Conservation (phyloP, 2,888 invertebrate genomes). For the Aricia artaxerxes region DNA sequence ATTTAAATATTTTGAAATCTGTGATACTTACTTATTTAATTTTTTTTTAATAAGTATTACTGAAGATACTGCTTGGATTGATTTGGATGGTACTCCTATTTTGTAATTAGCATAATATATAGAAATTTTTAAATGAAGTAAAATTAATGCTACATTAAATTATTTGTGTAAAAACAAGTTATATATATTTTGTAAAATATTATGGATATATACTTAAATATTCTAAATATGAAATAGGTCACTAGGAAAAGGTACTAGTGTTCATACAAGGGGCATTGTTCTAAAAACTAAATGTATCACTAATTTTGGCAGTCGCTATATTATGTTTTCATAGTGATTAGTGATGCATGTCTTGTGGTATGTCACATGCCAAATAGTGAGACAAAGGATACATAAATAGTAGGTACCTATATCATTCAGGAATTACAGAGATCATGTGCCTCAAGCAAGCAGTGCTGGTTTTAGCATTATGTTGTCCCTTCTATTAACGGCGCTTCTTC, state of each 20-base stretch:
- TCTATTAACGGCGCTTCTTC: no score
- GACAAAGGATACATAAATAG: slow-evolving; percentile 9
- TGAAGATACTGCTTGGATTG: no score
- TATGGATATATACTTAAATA: no score
- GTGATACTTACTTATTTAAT: no score
- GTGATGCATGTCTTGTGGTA: neutral
- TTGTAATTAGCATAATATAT: no score
- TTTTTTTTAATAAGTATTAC: no score
- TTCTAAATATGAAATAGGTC: neutral
- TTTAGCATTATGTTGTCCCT: neutral
- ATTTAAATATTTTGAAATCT: no score
- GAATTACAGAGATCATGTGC: neutral
- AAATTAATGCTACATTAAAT: no score
- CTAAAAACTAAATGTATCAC: neutral
- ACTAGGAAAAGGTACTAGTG: neutral
- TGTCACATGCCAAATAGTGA: slow-evolving; percentile 29
- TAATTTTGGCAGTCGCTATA: neutral
- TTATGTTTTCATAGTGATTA: neutral
- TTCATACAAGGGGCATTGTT: neutral
- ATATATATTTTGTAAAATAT: no score
- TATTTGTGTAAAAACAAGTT: no score
- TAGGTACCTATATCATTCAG: neutral
- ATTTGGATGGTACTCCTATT: no score
- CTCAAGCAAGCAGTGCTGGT: neutral
- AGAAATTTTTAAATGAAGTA: no score